These are phyloP conservation scores for Hyperoplus immaculatus DNA, from an alignment of 2,797 vertebrate genomes.

Conservation along the genomic window DNA sequence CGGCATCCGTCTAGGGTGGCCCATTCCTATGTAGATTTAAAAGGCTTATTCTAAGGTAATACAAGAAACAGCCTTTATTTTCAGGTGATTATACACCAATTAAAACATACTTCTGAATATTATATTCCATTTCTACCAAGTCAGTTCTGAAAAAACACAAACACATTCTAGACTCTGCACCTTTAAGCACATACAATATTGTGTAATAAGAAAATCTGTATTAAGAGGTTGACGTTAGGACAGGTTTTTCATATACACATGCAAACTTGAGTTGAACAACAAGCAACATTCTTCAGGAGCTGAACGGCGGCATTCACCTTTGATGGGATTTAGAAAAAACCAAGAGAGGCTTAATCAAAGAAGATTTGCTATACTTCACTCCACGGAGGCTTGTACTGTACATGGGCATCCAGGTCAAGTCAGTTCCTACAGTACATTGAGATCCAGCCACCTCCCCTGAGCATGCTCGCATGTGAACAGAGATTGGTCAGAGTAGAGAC, in stretches of 20 bases:
- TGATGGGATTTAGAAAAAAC: conserved; percentile 66
- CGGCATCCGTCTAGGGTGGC: no score
- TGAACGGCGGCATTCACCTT: conserved; percentile 67
- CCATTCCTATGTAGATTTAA: no score
- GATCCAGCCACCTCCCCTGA: conserved; percentile 58
- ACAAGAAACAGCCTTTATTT: no score
- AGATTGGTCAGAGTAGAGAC: conserved; percentile 69
- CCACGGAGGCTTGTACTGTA: conserved; percentile 55
- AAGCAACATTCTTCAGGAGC: conserved; percentile 69
- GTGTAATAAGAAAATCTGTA: conserved; percentile 48
- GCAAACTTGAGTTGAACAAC: conserved; percentile 59
- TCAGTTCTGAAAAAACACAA: no score
- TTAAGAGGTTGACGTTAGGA: conserved; percentile 42
- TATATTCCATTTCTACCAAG: no score
- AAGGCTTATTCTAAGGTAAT: no score
- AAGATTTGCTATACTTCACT: conserved; percentile 76
- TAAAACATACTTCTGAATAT: no score
- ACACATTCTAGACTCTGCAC: no score
- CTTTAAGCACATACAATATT: conserved; percentile 12
- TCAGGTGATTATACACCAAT: no score
- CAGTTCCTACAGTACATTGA: conserved; percentile 38
- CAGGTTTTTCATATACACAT: conserved; percentile 47
- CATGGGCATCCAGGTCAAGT: conserved; percentile 68
- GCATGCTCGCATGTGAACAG: conserved; percentile 56
- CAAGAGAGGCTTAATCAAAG: conserved; percentile 79